A percentile compares a stretch with the other conserved stretches of the same genome.
Evolutionary conservation across 2,888 invertebrate species (phyloP).

Genomic region (Carcina quercana): DNA sequence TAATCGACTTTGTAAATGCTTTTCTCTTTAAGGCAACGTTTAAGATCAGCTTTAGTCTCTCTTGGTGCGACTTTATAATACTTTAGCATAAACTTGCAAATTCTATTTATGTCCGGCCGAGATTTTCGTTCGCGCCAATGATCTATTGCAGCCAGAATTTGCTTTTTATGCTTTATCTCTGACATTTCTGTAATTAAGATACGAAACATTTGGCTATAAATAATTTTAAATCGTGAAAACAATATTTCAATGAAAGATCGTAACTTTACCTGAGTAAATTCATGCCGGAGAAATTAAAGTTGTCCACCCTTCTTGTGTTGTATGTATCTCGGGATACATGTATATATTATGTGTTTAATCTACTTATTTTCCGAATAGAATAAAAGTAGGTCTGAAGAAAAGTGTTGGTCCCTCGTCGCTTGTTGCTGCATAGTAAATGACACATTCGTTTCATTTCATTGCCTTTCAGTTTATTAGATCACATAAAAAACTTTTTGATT

Average conservation of each 20-base stretch:
- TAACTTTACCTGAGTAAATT: slow-evolving; percentile 49
- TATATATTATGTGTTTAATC: too few species aligned
- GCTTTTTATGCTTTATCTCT: slow-evolving; percentile 80
- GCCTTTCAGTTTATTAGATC: too few species aligned
- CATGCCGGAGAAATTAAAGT: slow-evolving; percentile 62
- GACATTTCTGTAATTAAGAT: slow-evolving; percentile 60
- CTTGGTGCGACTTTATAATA: slow-evolving; percentile 80
- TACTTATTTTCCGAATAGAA: too few species aligned
- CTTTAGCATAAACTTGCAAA: slow-evolving; percentile 86
- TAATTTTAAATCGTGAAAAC: too few species aligned
- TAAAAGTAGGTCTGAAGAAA: too few species aligned
- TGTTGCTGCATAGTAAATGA: too few species aligned
- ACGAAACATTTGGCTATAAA: background rate
- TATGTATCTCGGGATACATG: too few species aligned
- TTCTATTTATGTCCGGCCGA: slow-evolving; percentile 87
- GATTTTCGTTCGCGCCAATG: slow-evolving; percentile 88
- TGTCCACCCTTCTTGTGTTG: too few species aligned
- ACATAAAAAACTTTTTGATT: too few species aligned
- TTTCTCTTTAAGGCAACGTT: slow-evolving; percentile 82
- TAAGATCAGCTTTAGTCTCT: slow-evolving; percentile 82
- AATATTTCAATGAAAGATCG: slow-evolving; percentile 5
- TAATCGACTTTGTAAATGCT: slow-evolving; percentile 88
- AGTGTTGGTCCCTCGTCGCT: too few species aligned
- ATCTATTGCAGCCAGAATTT: slow-evolving; percentile 89
- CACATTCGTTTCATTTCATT: too few species aligned